Evolutionary conservation across 2,888 invertebrate genomes (phyloP).

Genomic region (Stenchaetothrips biformis): DNA sequence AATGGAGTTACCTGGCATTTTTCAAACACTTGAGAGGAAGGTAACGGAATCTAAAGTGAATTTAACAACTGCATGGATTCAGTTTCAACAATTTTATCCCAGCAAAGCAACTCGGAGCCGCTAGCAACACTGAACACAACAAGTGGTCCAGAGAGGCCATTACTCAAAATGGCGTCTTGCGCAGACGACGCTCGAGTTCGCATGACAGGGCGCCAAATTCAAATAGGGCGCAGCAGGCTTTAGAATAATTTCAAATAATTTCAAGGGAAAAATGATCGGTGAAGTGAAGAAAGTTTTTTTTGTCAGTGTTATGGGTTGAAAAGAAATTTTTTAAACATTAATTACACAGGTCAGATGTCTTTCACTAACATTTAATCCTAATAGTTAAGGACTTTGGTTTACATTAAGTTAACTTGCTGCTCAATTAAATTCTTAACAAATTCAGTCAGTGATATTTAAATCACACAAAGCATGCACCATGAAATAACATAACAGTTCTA

Average conservation of each 20-base stretch:
- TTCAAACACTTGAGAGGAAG: neutral
- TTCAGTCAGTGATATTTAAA: neutral
- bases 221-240: neutral
- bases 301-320: neutral
- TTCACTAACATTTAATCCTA: neutral
- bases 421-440: neutral
- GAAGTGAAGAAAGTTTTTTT: neutral
- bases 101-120: neutral
- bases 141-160: conserved; percentile 24
- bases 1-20: neutral
- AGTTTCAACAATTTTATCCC: neutral
- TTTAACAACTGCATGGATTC: neutral
- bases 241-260: neutral
- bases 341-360: neutral
- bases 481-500: too few species aligned
- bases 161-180: conserved; percentile 18
- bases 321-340: neutral
- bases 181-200: neutral
- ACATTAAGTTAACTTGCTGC: neutral
- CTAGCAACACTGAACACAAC: neutral
- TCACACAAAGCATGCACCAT: neutral
- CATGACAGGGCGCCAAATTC: neutral
- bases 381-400: neutral
- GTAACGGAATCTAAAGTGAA: too few species aligned
- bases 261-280: neutral